These are phyloP conservation scores for Rutilus rutilus DNA, from an alignment of 2,113 vertebrate species.

Conservation along the genomic window DNA sequence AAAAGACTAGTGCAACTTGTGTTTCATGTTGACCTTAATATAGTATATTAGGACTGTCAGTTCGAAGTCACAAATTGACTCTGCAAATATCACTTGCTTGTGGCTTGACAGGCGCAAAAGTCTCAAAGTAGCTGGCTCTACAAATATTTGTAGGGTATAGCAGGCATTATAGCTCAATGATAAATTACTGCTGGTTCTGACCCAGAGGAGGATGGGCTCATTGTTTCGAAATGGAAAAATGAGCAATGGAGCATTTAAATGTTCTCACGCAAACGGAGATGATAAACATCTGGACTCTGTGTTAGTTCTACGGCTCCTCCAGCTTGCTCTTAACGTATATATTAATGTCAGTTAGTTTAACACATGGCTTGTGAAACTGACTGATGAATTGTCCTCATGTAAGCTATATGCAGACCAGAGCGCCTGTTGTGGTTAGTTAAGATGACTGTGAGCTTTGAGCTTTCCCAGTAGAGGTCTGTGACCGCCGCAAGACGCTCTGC, in stretches of 20 bases:
- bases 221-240: neutral
- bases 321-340: constrained; percentile 61
- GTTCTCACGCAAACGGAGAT: constrained; percentile 42
- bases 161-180: neutral
- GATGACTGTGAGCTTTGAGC: constrained; percentile 35
- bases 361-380: constrained; percentile 64
- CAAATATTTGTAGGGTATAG: no score
- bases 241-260: neutral
- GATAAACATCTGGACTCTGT: constrained; percentile 61
- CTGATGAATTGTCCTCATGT: constrained; percentile 64
- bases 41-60: neutral
- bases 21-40: no score
- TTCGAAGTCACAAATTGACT: neutral
- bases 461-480: neutral
- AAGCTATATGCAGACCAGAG: constrained; percentile 63
- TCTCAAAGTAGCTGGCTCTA: neutral
- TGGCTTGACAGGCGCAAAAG: neutral
- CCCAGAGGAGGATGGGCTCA: neutral
- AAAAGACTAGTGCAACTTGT: no score
- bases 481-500: no score
- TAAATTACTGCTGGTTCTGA: neutral
- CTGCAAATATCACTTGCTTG: neutral
- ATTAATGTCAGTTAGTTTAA: constrained; percentile 67
- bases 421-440: constrained; percentile 56
- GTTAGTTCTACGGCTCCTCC: constrained; percentile 62